Evolutionary conservation across 2,888 invertebrate species (phyloP).

Genomic region (Hydropsyche betteni): DNA sequence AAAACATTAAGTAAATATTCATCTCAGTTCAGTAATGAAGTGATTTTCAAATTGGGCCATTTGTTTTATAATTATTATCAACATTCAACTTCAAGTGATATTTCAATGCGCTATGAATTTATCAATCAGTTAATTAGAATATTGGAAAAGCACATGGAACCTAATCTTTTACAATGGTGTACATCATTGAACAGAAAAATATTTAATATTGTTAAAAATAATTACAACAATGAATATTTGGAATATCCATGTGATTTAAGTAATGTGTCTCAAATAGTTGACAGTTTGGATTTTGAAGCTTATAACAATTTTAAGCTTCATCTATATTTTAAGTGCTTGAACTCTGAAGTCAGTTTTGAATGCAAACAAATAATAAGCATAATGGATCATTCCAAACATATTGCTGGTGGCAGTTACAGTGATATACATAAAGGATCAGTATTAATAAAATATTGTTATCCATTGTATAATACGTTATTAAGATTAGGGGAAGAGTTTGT

Average conservation of each 20-base stretch:
- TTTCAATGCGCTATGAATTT: slow-evolving; percentile 54
- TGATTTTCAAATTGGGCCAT: slow-evolving; percentile 48
- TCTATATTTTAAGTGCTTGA: slow-evolving; percentile 60
- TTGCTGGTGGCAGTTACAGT: slow-evolving; percentile 57
- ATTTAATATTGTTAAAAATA: not conserved
- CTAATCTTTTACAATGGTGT: slow-evolving; percentile 17
- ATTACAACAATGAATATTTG: not conserved
- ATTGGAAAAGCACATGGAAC: not conserved
- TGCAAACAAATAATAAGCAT: slow-evolving; percentile 54
- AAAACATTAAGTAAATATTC: slow-evolving; percentile 2
- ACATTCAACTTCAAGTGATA: slow-evolving; percentile 57
- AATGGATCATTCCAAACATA: slow-evolving; percentile 64
- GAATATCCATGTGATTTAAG: slow-evolving; percentile 48
- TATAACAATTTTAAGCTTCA: slow-evolving; percentile 61
- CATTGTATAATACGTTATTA: slow-evolving; percentile 54
- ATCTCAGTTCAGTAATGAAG: slow-evolving; percentile 43
- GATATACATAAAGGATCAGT: slow-evolving; percentile 14
- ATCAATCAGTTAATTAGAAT: not conserved
- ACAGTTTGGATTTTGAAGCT: slow-evolving; percentile 46
- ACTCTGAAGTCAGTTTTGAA: slow-evolving; percentile 53
- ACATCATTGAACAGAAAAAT: slow-evolving; percentile 6
- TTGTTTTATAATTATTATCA: slow-evolving; percentile 60
- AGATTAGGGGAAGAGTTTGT: slow-evolving; percentile 60
- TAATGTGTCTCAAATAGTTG: slow-evolving; percentile 43
- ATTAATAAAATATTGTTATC: slow-evolving; percentile 4